Base-by-base conservation (phyloP, 2,888 invertebrate genomes). In the Chalcosyrphus nemorum region DNA sequence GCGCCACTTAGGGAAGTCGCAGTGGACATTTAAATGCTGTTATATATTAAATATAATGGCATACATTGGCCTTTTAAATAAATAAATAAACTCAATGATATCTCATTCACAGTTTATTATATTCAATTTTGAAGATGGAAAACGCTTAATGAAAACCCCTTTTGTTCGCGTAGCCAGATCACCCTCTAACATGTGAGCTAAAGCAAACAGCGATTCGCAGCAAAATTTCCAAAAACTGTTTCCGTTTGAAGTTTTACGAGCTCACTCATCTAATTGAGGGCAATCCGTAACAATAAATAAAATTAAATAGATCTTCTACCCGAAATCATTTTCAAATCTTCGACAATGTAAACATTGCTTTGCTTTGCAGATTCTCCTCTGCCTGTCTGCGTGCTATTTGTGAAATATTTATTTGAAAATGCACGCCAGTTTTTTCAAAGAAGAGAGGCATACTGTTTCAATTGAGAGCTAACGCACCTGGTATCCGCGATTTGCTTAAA, bases 381-480 rank as follows among this genome's bases (percentile, higher is more conserved):
- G 38, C 7, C n/a, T 45, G 43, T 7, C n/a, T 9, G 13, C 2
- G 19, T 29, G 54, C 75, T 71, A 70, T 75, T 75, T 81, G 50
- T 24, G 68, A 75, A 65, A 70, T 71, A 65, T 81, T 76, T 76
- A 71, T 71, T 41, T 65, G 17, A 43, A 35, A 45, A 70, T 50
- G 11, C 32, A 41, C 61, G n/a, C n/a, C n/a, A 70, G 19, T 57
- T 61, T 59, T 15, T 45, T 11, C 17, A 35, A 43, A 24, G 32
- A 45, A 2, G n/a, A 2, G n/a, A 43, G 32, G 24, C 24, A 21
- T 21, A 19, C 35, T 32, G 15, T 21, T 38, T 50, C 45, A 71
- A n/a, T 47, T 47, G 21, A 27, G 38, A 29, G 21, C 47, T 24
- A 0, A 68, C 59, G 52, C 82, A 82, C 70, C 82, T 82, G 82